Percentiles rank a stretch among this genome's conserved stretches.
Evolutionary conservation across 2,113 vertebrate genomes (phyloP).

Genomic region (Mormyrus iriodes): DNA sequence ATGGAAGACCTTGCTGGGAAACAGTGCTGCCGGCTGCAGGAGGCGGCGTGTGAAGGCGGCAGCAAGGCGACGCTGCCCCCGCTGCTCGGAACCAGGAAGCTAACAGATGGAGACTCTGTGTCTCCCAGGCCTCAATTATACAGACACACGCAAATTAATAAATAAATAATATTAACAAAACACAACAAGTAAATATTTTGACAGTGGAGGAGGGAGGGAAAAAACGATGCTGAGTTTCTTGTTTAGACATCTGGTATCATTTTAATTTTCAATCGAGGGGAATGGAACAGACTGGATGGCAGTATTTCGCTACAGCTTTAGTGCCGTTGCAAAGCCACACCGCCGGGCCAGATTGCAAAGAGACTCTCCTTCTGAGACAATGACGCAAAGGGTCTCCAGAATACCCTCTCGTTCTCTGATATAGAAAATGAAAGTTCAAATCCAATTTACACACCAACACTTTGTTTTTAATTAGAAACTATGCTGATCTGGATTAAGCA

Average conservation of each 20-base stretch:
- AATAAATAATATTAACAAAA: slow-evolving; percentile 29
- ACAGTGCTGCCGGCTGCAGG: background rate
- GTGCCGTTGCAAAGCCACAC: background rate
- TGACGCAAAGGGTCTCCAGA: background rate
- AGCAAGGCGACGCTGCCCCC: background rate
- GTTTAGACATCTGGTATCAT: slow-evolving; percentile 21
- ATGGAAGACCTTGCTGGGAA: background rate
- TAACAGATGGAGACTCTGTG: slow-evolving; percentile 20
- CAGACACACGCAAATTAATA: slow-evolving; percentile 25
- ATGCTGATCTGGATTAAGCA: background rate
- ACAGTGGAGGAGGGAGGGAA: slow-evolving; percentile 21
- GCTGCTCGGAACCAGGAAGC: slow-evolving; percentile 10
- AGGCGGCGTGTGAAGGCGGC: background rate
- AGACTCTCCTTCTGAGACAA: background rate
- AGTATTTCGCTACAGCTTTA: background rate
- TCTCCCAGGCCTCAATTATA: slow-evolving; percentile 29
- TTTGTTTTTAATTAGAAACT: background rate
- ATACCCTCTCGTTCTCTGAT: background rate
- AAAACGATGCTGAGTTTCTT: slow-evolving; percentile 7
- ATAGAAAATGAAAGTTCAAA: background rate
- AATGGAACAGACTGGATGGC: background rate
- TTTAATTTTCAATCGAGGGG: slow-evolving; percentile 17
- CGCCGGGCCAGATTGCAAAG: background rate
- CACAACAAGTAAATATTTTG: slow-evolving; percentile 27
- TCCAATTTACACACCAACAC: background rate